Percentiles rank a stretch among this genome's conserved stretches.
These are phyloP conservation scores for Coregonus suidteri DNA, from an alignment of 2,797 vertebrate genomes.

Conservation along the genomic window DNA sequence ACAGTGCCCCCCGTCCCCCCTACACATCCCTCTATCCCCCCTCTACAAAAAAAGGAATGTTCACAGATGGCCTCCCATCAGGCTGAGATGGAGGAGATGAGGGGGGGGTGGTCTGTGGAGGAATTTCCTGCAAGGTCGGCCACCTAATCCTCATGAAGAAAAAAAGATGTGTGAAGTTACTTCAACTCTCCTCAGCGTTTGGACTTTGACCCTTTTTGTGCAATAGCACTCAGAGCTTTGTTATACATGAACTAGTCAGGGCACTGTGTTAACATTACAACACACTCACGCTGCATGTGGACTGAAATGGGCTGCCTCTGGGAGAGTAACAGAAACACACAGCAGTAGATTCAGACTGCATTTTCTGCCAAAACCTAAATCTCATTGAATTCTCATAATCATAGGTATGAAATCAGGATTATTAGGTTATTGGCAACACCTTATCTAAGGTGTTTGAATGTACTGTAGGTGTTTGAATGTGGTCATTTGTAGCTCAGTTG, in stretches of 20 bases:
- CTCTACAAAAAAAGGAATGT: constrained; percentile 11
- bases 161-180: constrained; percentile 7
- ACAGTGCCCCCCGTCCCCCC: constrained; percentile 22
- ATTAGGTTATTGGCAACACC: not conserved
- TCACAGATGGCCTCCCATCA: constrained; percentile 40
- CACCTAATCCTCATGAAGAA: constrained; percentile 1
- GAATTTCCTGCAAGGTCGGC: constrained; percentile 5
- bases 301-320: not conserved
- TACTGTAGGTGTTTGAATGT: too few relatives aligned
- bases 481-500: too few relatives aligned
- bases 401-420: not conserved
- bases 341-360: not conserved
- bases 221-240: constrained; percentile 9
- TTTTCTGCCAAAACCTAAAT: not conserved
- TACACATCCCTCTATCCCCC: constrained; percentile 17
- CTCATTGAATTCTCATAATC: not conserved
- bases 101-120: constrained; percentile 22
- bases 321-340: not conserved
- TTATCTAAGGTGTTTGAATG: not conserved
- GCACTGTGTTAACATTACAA: not conserved
- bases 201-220: constrained; percentile 13
- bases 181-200: constrained; percentile 19
- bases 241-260: not conserved
- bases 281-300: not conserved
- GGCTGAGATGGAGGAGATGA: constrained; percentile 9